Conservation (phyloP, 2,113 vertebrate genomes). For the Hydrochoerus hydrochaeris region DNA sequence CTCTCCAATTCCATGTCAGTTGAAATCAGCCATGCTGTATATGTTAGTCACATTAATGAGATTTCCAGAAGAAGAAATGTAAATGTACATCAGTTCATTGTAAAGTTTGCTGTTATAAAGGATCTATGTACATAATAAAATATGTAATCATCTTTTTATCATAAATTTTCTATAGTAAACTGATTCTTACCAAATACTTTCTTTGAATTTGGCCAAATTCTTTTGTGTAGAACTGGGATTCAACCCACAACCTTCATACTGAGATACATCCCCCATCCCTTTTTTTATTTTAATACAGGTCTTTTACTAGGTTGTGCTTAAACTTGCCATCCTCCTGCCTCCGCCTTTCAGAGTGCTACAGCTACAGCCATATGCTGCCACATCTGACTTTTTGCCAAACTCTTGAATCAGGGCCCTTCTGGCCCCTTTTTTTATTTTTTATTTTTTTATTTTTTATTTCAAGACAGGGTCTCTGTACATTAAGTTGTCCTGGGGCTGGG, state of each 20-base stretch:
- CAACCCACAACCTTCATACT: not conserved
- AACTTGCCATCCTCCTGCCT: not conserved
- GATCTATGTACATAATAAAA: not conserved
- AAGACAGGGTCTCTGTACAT: not conserved
- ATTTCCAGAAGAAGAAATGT: not conserved
- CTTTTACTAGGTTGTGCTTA: not conserved
- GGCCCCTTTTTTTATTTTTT: too few relatives aligned
- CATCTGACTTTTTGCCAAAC: not conserved
- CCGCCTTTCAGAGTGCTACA: not conserved
- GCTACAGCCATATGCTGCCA: not conserved
- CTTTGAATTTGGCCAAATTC: not conserved
- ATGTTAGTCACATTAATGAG: not conserved
- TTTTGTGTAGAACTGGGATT: not conserved
- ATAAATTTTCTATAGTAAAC: not conserved
- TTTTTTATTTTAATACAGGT: not conserved
- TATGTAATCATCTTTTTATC: not conserved
- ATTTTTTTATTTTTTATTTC: too few relatives aligned
- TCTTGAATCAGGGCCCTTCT: conserved; percentile 28
- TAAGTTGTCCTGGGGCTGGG: not conserved
- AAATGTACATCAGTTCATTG: not conserved
- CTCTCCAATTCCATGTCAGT: not conserved
- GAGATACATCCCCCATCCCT: not conserved
- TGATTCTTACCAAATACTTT: conserved; percentile 32
- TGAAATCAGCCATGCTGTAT: not conserved
- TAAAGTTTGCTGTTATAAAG: not conserved